Evolutionary conservation across 1,140 invertebrate genomes (phyloP).

Genomic region (Lutraria rhynchaena): DNA sequence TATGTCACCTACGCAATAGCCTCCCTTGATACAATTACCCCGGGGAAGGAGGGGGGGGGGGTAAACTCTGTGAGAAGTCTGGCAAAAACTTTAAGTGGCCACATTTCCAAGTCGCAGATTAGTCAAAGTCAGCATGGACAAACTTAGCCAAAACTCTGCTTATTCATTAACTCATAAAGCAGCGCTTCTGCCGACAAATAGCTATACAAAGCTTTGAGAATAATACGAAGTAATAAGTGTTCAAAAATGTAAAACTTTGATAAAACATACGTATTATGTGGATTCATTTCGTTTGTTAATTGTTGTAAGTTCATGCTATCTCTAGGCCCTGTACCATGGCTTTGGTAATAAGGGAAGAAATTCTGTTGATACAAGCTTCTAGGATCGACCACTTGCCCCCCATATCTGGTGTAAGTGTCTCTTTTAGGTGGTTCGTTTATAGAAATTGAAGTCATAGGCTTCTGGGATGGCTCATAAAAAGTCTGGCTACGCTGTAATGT

Average conservation of each 20-base stretch:
- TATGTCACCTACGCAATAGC: too few species aligned
- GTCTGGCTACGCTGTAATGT: constrained; percentile 31
- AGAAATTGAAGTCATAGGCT: constrained; percentile 50
- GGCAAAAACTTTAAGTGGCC: too few species aligned
- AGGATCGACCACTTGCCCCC: constrained; percentile 25
- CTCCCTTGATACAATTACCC: too few species aligned
- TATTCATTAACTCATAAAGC: too few species aligned
- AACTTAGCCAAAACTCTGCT: too few species aligned
- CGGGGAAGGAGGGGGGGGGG: too few species aligned
- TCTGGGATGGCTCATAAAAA: constrained; percentile 40
- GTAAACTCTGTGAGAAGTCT: too few species aligned
- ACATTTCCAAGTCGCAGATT: too few species aligned
- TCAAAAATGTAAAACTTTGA: background rate
- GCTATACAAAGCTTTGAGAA: background rate
- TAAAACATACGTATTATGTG: background rate
- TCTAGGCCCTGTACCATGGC: constrained; percentile 38
- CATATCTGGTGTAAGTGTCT: constrained; percentile 48
- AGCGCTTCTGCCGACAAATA: too few species aligned
- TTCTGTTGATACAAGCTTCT: constrained; percentile 40
- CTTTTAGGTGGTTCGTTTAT: constrained; percentile 34
- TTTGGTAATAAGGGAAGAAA: constrained; percentile 47
- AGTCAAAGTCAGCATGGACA: too few species aligned
- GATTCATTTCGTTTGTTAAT: constrained; percentile 26
- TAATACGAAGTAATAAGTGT: background rate
- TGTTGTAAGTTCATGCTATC: constrained; percentile 33